A percentile compares a stretch with the other conserved stretches of the same genome.
These are phyloP conservation scores for Luffia ferchaultella DNA, from an alignment of 2,888 invertebrate genomes.

Conservation along the genomic window DNA sequence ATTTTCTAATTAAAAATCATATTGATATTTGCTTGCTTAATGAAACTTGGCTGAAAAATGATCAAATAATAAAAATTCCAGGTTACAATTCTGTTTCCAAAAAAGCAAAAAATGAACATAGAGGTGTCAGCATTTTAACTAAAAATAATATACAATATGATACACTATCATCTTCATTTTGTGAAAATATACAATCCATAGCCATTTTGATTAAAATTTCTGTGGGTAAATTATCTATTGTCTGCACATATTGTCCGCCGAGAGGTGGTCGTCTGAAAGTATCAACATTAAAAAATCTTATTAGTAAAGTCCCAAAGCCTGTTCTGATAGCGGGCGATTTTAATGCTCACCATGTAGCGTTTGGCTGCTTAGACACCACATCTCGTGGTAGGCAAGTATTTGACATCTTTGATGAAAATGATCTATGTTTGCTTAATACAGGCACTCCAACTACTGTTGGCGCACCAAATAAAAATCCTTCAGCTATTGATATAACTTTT, in stretches of 20 bases:
- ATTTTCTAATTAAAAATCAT: neutral
- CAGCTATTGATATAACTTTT: slow-evolving; percentile 1
- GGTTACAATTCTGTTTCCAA: too few relatives aligned
- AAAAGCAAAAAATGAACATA: slow-evolving; percentile 2
- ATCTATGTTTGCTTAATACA: slow-evolving; percentile 11
- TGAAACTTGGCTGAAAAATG: too few relatives aligned
- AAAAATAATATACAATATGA: neutral
- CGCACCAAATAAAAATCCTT: neutral
- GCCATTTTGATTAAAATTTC: too few relatives aligned
- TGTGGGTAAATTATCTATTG: too few relatives aligned
- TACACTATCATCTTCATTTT: too few relatives aligned
- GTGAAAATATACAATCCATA: too few relatives aligned
- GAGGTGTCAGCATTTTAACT: neutral
- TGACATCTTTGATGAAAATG: slow-evolving; percentile 11
- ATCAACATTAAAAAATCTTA: neutral
- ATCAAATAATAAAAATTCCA: neutral
- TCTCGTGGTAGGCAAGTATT: slow-evolving; percentile 8
- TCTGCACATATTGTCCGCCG: too few relatives aligned
- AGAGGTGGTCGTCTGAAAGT: too few relatives aligned
- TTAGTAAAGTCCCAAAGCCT: neutral
- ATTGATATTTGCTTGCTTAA: slow-evolving; percentile 1
- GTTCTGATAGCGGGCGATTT: slow-evolving; percentile 1
- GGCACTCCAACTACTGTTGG: neutral
- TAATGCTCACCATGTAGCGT: slow-evolving; percentile 5
- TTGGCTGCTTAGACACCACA: slow-evolving; percentile 6